A percentile compares a stretch with the other conserved stretches of the same genome.
These are phyloP conservation scores for Dioctria rufipes DNA, from an alignment of 2,888 invertebrate genomes.

Conservation along the genomic window DNA sequence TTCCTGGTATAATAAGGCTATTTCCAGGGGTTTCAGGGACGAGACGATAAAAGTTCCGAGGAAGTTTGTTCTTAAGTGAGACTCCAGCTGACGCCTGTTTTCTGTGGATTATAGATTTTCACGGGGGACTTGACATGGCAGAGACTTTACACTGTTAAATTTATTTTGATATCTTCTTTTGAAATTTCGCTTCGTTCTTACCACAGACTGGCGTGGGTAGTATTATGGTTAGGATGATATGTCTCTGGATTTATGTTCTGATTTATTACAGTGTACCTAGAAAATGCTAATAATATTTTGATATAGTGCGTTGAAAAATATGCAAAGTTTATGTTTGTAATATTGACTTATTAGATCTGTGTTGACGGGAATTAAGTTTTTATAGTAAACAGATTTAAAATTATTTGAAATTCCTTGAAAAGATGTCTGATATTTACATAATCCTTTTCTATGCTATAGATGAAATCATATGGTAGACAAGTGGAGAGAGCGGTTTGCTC, in stretches of 20 bases:
- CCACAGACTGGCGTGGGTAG: not conserved
- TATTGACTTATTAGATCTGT: too few relatives aligned
- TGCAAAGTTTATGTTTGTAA: too few relatives aligned
- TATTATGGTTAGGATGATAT: not conserved
- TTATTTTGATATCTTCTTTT: slow-evolving; percentile 44
- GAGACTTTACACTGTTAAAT: slow-evolving; percentile 23
- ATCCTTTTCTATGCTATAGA: too few relatives aligned
- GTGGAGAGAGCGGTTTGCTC: too few relatives aligned
- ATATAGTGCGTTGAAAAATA: too few relatives aligned
- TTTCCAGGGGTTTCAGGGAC: slow-evolving; percentile 46
- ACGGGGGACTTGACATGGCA: slow-evolving; percentile 9
- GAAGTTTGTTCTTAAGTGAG: slow-evolving; percentile 59
- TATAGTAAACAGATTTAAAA: too few relatives aligned
- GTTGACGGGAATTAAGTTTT: too few relatives aligned
- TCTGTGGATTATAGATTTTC: slow-evolving; percentile 59
- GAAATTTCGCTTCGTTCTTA: not conserved
- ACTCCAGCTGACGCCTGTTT: slow-evolving; percentile 58
- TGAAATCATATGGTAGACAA: too few relatives aligned
- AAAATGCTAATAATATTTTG: too few relatives aligned
- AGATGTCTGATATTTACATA: too few relatives aligned
- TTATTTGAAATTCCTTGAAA: too few relatives aligned
- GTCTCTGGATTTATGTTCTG: not conserved
- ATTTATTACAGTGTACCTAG: not conserved
- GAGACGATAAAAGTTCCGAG: slow-evolving; percentile 49
- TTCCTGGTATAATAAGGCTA: slow-evolving; percentile 52